Conservation (phyloP, 2,113 vertebrate genomes). For the Hiodon tergisus region DNA sequence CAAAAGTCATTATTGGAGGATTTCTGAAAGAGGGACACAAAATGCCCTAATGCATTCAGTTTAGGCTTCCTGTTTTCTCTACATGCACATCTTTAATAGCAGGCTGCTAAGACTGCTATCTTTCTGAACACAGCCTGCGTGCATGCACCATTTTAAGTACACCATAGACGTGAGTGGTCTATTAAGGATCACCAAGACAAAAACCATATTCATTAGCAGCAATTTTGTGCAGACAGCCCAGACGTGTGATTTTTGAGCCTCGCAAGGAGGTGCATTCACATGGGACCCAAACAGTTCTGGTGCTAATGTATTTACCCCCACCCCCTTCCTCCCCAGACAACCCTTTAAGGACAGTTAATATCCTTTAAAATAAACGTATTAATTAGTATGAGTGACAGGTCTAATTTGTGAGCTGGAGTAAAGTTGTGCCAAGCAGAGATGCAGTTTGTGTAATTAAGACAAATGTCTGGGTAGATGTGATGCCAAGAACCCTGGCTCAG, state of each 20-base stretch:
- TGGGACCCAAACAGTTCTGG: slow-evolving; percentile 1
- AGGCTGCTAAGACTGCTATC: neutral
- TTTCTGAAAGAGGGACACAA: slow-evolving; percentile 9
- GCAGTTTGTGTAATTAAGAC: slow-evolving; percentile 33
- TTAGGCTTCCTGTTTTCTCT: neutral
- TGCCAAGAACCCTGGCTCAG: slow-evolving; percentile 31
- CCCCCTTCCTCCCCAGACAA: neutral
- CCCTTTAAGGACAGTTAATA: neutral
- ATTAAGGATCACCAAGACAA: too few relatives aligned
- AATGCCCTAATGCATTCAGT: neutral
- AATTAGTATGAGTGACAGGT: slow-evolving; percentile 19
- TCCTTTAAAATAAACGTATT: slow-evolving; percentile 11
- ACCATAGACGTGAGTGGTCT: too few relatives aligned
- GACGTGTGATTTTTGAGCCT: neutral
- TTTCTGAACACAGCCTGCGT: slow-evolving; percentile 8
- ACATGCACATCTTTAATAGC: neutral
- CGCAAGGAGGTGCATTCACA: neutral
- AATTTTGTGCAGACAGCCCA: neutral
- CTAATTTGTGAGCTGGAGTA: slow-evolving; percentile 10
- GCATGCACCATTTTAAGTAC: neutral
- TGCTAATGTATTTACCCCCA: neutral
- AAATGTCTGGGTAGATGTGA: slow-evolving; percentile 28
- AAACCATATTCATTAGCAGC: too few relatives aligned
- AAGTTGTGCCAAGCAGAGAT: neutral
- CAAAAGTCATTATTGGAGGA: neutral